These are phyloP conservation scores for Rhynchophorus ferrugineus DNA, from an alignment of 1,140 invertebrate genomes.

Conservation along the genomic window DNA sequence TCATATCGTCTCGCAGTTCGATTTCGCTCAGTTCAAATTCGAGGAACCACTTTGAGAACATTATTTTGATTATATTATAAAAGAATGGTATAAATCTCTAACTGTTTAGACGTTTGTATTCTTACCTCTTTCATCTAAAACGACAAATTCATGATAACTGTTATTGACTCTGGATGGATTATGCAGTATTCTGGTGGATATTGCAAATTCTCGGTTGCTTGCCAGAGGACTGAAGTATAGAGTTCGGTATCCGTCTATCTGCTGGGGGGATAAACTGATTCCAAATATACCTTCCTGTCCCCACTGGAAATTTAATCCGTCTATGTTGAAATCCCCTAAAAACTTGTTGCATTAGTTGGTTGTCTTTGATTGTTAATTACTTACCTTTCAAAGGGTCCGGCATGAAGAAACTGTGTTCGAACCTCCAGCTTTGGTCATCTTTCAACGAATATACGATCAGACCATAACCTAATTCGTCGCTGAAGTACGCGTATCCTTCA, in stretches of 20 bases:
- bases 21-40: too few relatives aligned
- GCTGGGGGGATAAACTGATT: conserved; percentile 59
- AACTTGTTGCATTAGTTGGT: neutral
- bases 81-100: too few relatives aligned
- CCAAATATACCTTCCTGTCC: conserved; percentile 71
- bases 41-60: too few relatives aligned
- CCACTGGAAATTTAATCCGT: conserved; percentile 76
- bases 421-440: conserved; percentile 67
- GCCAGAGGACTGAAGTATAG: conserved; percentile 71
- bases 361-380: neutral
- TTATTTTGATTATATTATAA: too few relatives aligned
- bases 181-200: conserved; percentile 63
- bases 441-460: conserved; percentile 70
- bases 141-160: conserved; percentile 65
- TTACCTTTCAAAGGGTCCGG: conserved; percentile 64
- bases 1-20: too few relatives aligned
- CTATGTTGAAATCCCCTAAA: conserved; percentile 60
- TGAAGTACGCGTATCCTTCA: conserved; percentile 71
- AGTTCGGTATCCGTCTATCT: conserved; percentile 56
- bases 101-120: too few relatives aligned
- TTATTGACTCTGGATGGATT: conserved; percentile 56
- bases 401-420: conserved; percentile 66
- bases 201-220: conserved; percentile 66
- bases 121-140: conserved; percentile 53
- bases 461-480: conserved; percentile 73